phyloP scores from a whole-genome alignment of 1,140 invertebrate species.

The Popillia japonica region DNA sequence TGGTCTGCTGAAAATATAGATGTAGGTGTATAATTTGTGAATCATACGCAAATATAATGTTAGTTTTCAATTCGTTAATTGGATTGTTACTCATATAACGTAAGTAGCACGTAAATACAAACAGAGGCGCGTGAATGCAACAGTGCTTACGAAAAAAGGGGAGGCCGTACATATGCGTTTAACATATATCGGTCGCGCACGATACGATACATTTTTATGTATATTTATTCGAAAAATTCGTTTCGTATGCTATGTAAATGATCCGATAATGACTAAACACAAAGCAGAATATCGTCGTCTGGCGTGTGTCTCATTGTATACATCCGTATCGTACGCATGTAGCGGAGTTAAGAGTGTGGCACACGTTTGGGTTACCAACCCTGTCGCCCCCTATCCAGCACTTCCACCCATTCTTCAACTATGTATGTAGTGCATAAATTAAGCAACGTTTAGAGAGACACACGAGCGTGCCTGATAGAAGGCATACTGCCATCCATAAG shows the following conservation, averaged over 20 bases:
- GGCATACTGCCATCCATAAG: neutral
- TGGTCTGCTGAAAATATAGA: too few relatives aligned
- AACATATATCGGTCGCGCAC: slow-evolving; percentile 17
- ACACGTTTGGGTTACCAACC: slow-evolving; percentile 6
- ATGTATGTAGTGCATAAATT: slow-evolving; percentile 32
- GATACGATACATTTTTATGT: slow-evolving; percentile 26
- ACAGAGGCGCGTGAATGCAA: slow-evolving; percentile 12
- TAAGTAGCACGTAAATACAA: slow-evolving; percentile 18
- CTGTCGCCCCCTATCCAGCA: neutral
- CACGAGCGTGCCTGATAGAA: neutral
- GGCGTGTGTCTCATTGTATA: slow-evolving; percentile 17
- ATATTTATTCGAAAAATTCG: slow-evolving; percentile 32
- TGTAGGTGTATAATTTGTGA: too few relatives aligned
- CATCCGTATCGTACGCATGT: neutral
- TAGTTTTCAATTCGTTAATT: neutral
- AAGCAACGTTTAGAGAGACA: neutral
- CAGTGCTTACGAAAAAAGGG: slow-evolving; percentile 15
- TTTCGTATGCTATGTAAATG: slow-evolving; percentile 37
- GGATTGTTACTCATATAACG: neutral
- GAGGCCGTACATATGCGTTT: neutral
- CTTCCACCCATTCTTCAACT: neutral
- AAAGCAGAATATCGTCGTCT: slow-evolving; percentile 2
- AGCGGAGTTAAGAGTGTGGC: slow-evolving; percentile 14
- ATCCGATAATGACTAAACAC: slow-evolving; percentile 36
- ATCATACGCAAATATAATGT: too few relatives aligned